phyloP scores from a whole-genome alignment of 2,888 invertebrate genomes.

The Campopleginae sp. region DNA sequence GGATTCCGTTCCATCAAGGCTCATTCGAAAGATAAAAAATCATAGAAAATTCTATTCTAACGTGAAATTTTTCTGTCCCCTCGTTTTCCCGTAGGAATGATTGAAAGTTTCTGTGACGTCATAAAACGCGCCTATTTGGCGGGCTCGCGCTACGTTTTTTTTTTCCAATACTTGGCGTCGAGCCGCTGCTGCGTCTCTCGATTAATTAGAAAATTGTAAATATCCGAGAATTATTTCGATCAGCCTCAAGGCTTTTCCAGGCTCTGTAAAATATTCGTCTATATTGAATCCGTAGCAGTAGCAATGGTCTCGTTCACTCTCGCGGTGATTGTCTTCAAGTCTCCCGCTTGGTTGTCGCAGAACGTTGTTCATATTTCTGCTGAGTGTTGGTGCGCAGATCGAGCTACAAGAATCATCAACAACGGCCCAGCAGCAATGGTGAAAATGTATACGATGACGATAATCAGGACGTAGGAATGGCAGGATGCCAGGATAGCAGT shows the following conservation, averaged over 20 bases:
- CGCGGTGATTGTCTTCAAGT: conserved; percentile 31
- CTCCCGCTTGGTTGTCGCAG: conserved; percentile 28
- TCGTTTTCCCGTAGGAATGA: too few species aligned
- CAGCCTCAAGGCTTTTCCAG: not conserved
- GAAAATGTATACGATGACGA: conserved; percentile 57
- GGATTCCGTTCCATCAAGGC: too few species aligned
- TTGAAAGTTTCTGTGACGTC: too few species aligned
- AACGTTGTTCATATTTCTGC: conserved; percentile 58
- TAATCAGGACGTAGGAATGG: conserved; percentile 78
- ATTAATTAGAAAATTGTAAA: not conserved
- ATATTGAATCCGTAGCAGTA: conserved; percentile 24
- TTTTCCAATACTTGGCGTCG: too few species aligned
- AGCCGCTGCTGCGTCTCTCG: too few species aligned
- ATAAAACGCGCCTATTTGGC: too few species aligned
- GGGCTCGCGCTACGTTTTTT: too few species aligned
- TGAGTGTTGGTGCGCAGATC: conserved; percentile 12
- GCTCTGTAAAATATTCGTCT: not conserved
- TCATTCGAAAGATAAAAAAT: too few species aligned
- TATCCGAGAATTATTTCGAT: not conserved
- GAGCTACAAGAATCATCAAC: conserved; percentile 44
- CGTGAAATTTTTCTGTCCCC: too few species aligned
- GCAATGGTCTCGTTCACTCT: conserved; percentile 23
- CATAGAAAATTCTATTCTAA: too few species aligned
- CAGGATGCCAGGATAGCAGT: conserved; percentile 80
- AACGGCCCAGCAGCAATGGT: conserved; percentile 27